Base-by-base conservation (phyloP, 2,797 vertebrate species). In the Leucoraja ocellata region DNA sequence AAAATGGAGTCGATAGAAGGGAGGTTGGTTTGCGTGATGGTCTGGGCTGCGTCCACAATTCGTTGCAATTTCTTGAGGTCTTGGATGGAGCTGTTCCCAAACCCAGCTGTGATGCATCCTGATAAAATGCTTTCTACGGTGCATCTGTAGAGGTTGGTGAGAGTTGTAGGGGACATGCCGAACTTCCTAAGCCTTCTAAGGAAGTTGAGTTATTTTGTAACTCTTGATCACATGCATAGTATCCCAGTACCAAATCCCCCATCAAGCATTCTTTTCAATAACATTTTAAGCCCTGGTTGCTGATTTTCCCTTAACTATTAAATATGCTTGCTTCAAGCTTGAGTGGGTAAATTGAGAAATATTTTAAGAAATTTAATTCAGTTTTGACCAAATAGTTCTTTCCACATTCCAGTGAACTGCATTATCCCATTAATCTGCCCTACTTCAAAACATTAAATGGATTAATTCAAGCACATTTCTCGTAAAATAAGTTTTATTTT, bases 401-500 rank as follows among this genome's bases (percentile, higher is more conserved):
- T 88, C n/a, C 5, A 7, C 4, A 32, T 88, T 63, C 32, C 28
- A 28, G n/a, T 65, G 2, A 46, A 46, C 46, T 54, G 61, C 63
- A 86, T 32, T 86, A 86, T n/a, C 5, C 54, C 11, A 86, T 7
- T 86, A 86, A 86, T 86, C 83, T 63, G 28, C n/a, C 61, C 1
- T 68, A 32, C n/a, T 68, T 88, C 32, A 68, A 88, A 88, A 88
- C 61, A 88, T 32, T 88, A 68, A 86, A 68, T 21, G 16, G n/a
- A 32, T 68, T 68, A 65, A 68, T 88, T 86, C 25, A 86, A 86
- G 58, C 63, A 88, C 32, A n/a, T 68, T 68, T 88, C n/a, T 88
- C n/a, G 2, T 61, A 63, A 74, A 74, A 74, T 21, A 74, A 74
- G 23, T 74, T 74, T 74, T 74, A 74, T 74, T 74, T 74, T 74